Base-by-base conservation (phyloP, 92 coral and sea anemone species). In the Scolanthus callimorphus region DNA sequence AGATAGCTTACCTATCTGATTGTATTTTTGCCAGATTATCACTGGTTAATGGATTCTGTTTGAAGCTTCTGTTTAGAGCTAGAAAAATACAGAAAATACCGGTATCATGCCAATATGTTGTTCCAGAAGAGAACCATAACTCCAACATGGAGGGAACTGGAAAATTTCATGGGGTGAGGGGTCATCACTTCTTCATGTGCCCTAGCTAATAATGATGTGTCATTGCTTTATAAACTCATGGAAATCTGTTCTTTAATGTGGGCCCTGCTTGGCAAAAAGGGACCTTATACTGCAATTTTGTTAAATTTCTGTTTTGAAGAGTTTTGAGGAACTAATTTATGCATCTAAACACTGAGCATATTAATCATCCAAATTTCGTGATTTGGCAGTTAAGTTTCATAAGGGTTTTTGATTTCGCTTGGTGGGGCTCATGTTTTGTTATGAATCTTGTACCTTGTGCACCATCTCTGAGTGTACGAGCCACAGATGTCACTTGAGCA, bases 1-100 rank as follows among this genome's bases (percentile, higher is more conserved):
- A 6, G 15, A 6, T 34, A 6, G 6, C 41, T 34, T 77, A 94
- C 99, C 99, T 80, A 79, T 94, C 99, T 39, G 88, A 82, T 56
- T 94, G 99, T 38, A 94, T 89, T 76, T 94, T 94, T 51, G 92
- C 79, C 70, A 94, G 81, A 47, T 82, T 88, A 74, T 94, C 99
- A 65, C 81, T 86, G 31, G 89, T 73, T 37, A 94, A 59, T 45
- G 99, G 99, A 53, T 94, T 94, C 55, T 94, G 99, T 68, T 82
- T 81, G 39, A 94, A 85, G 74, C 99, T 88, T 62, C 92, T 76
- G 75, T 86, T 89, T 0, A 89, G 85, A 21, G 94, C 99, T 94
- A 63, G 11, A 67, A 39, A 28, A 44, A 47, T 8, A 24, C 55
- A 28, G 27, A 22, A 37, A 4, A 11, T 17, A 65, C 2, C 27